Base-by-base conservation (phyloP, 1,140 invertebrate genomes). In the Drosophila serrata region DNA sequence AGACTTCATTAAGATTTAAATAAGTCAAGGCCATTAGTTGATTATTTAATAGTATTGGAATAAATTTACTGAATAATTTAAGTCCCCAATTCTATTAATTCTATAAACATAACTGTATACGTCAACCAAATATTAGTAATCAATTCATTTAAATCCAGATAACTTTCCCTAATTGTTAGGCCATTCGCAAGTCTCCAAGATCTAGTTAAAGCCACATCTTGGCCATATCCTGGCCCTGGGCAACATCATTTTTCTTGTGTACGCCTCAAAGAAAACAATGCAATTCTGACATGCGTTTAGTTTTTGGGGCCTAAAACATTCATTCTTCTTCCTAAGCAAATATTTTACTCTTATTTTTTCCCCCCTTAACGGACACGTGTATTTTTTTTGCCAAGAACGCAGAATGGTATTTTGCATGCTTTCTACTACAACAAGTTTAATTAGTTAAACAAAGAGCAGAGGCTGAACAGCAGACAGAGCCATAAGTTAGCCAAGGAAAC, bases 221-320 rank as follows among this genome's bases (percentile, higher is more conserved):
- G 27, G 17, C 27, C 43, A 53, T 13, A 59, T 59, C 69, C 35
- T 63, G 64, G 46, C 55, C 56, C 58, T 61, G 46, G 67, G 51
- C 48, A 78, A 85, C 77, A 81, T 86, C 61, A 88, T 88, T 88
- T 90, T 78, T 80, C 85, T 84, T 90, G 85, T 84, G 58, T 69
- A 46, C 27, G 57, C n/a, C 43, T 51, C 58, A 68, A 70, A 48
- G 61, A 65, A 68, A 76, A 84, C 84, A 76, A 60, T 76, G 80
- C 75, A 82, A 63, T 82, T 88, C 81, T 51, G 79, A 79, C 82
- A 86, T 79, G 75, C 69, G 82, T 75, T 81, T 57, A 49, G 70
- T 45, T 51, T 51, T 45, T 58, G 45, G 51, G 59, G 57, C 53
- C 29, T 29, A 69, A 62, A 62, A 70, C 51, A 56, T 46, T 56